Base-by-base conservation (phyloP, 2,888 invertebrate species). In the Drosophila longiperda region DNA sequence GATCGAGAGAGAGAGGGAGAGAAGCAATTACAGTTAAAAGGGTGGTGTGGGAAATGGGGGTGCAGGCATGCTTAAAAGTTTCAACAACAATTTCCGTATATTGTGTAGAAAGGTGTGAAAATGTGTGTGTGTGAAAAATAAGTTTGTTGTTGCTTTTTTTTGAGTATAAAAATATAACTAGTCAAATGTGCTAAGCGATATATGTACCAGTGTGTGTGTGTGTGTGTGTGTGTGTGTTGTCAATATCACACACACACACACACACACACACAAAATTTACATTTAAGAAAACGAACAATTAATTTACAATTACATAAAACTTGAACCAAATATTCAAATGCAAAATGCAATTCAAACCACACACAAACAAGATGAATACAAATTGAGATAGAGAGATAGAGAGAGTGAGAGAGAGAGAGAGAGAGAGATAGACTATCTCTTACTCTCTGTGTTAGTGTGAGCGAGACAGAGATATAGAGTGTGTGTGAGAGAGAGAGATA, bases 31-130 rank as follows among this genome's bases (percentile, higher is more conserved):
- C 36, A 32, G 52, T 64, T 66, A 34, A 38, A 45, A 8, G 32
- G 34, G 20, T 32, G 45, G 15, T 15, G 23, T 45, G 45, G 7
- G 2, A 15, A 15, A 45, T 20, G 23, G 36, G 34, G 52, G 64
- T 52, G 45, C 66, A 62, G 65, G 63, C 84, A 79, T 79, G 82
- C 87, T 75, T 74, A 74, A 58, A 67, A 80, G 45, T 76, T 71
- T 75, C 73, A 75, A 71, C 78, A 77, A 77, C 80, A 78, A 73
- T 79, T 89, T 78, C 80, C 86, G 89, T 78, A 77, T 73, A 76
- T 85, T 75, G 80, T 78, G 50, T 59, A 60, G 75, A 72, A 71
- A 57, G 62, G 76, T 80, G 81, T 75, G 75, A 75, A 73, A 69
- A 67, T 29, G 29, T 29, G 29, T 68, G 60, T 75, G 58, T 53